Base-by-base conservation (phyloP, 1,140 invertebrate species). In the Lineus longissimus region DNA sequence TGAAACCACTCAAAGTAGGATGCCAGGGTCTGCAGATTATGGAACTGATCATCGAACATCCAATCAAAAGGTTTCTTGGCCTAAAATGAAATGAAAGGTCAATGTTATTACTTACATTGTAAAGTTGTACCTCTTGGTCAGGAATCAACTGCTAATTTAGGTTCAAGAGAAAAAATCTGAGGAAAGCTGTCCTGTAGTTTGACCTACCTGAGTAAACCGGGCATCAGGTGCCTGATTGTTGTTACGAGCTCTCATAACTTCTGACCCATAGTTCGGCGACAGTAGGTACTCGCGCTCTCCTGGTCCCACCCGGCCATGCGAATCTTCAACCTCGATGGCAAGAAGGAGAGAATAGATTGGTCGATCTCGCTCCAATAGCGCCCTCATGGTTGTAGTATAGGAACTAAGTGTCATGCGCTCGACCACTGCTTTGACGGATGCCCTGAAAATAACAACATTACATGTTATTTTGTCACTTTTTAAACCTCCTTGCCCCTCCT, bases 11-110 rank as follows among this genome's bases (percentile, higher is more conserved):
- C 70, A 63, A 72, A 74, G 41, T 76, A 67, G 29, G 67, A 72
- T 11, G 74, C 76, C 9, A 78, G 65, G 9, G 72, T 69, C 70
- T 82, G 80, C n/a, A 82, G 67, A 61, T 82, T 82, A 62, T 76
- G 69, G 68, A 78, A 82, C 70, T 79, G 77, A 31, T 82, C 81
- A 63, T 82, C 81, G 9, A 72, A 71, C 81, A 82, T 82, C 81
- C 81, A 82, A 59, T 81, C 81, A 71, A 82, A 82, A n/a, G 78
- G 75, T 59, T 82, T 82, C 70, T 81, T 82, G 30, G 73, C 66
- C 47, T 76, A 69, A 51, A 27, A 19, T 7, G 33, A 15, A 36
- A 36, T 7, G 15, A 36, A 15, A 36, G n/a, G n/a, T n/a, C n/a
- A n/a, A n/a, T n/a, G n/a, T n/a, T n/a, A n/a, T n/a, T n/a, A n/a